phyloP scores from a whole-genome alignment of 1,140 invertebrate genomes.

The Brachionus koreanus region DNA sequence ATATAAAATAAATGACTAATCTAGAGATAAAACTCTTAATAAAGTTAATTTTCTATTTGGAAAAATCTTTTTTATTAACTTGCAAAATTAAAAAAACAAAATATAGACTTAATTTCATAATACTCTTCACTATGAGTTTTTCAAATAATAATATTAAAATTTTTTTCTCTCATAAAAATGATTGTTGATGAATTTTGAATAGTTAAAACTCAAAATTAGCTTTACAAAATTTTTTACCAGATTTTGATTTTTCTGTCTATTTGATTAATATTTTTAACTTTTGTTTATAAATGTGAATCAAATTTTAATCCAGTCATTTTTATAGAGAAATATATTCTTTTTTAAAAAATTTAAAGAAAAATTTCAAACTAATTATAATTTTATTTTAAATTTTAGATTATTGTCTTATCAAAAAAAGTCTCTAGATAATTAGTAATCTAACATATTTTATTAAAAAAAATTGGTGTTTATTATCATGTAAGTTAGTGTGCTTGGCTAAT shows the following conservation, averaged over 20 bases:
- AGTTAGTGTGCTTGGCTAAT: too few species aligned
- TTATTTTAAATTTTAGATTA: too few species aligned
- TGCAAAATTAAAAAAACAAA: conserved; percentile 8
- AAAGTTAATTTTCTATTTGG: background rate
- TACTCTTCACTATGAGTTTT: background rate
- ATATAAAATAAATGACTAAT: background rate
- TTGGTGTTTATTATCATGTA: too few species aligned
- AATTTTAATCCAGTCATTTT: too few species aligned
- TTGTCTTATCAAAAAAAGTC: too few species aligned
- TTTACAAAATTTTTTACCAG: background rate
- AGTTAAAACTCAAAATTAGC: background rate
- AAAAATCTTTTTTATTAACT: background rate
- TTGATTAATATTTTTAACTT: too few species aligned
- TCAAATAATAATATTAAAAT: background rate
- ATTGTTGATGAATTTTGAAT: background rate
- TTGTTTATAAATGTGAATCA: too few species aligned
- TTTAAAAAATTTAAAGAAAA: too few species aligned
- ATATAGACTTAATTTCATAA: conserved; percentile 7
- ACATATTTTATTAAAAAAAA: too few species aligned
- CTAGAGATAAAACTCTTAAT: background rate
- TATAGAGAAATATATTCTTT: too few species aligned
- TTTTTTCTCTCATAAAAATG: background rate
- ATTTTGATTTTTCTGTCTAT: background rate
- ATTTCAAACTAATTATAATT: too few species aligned
- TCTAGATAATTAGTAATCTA: too few species aligned